phyloP scores from a whole-genome alignment of 2,888 invertebrate genomes.

The Andrena minutula region DNA sequence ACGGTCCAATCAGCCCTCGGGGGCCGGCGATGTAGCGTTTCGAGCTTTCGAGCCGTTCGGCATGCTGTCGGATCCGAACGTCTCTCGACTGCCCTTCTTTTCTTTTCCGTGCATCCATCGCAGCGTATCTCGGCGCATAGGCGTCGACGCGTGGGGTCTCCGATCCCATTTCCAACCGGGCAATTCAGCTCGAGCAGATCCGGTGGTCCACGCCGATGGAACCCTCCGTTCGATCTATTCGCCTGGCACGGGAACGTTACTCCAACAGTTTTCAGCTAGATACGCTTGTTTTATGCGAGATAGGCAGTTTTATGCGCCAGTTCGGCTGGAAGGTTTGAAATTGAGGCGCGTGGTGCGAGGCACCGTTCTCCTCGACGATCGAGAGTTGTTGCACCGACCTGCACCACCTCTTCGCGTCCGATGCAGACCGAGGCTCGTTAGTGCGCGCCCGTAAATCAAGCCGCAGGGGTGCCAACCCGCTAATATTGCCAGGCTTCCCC shows the following conservation, averaged over 20 bases:
- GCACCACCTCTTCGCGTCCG: constrained; percentile 62
- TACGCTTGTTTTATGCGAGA: background rate
- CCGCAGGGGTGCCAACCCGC: constrained; percentile 84
- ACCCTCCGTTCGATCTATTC: background rate
- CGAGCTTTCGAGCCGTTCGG: constrained; percentile 50
- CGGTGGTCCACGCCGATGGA: too few species aligned
- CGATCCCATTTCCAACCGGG: background rate
- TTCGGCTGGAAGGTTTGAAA: background rate
- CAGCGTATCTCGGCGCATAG: constrained; percentile 33
- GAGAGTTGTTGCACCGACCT: constrained; percentile 59
- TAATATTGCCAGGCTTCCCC: constrained; percentile 78
- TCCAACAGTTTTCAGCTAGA: background rate
- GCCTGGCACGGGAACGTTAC: background rate
- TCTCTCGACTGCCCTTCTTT: constrained; percentile 41
- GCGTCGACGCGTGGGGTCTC: constrained; percentile 26
- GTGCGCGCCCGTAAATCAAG: constrained; percentile 83
- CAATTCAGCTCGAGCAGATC: background rate
- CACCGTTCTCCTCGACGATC: constrained; percentile 32
- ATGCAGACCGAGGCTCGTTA: constrained; percentile 79
- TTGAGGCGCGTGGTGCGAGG: constrained; percentile 45
- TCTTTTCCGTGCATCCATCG: constrained; percentile 32
- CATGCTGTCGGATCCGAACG: constrained; percentile 53
- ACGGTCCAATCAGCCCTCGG: constrained; percentile 77
- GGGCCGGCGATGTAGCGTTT: constrained; percentile 62
- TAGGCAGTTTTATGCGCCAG: background rate